phyloP scores from a whole-genome alignment of 1,140 invertebrate species.

The Pectinophora gossypiella region DNA sequence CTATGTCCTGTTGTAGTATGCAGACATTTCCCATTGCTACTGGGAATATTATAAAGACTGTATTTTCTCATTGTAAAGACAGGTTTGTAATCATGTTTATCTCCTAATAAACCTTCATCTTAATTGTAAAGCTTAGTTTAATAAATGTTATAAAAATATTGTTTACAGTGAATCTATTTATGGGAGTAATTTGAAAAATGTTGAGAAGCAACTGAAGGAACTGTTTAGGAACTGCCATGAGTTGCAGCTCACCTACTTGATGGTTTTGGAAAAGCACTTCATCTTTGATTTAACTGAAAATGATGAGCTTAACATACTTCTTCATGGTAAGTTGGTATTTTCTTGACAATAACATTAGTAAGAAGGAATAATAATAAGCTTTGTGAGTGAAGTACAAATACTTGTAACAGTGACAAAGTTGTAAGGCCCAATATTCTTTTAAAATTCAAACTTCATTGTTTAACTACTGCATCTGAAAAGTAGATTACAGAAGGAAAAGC shows the following conservation, averaged over 20 bases:
- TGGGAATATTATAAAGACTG: conserved; percentile 41
- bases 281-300: conserved; percentile 45
- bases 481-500: no score
- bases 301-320: conserved; percentile 41
- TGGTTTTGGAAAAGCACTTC: conserved; percentile 49
- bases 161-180: conserved; percentile 48
- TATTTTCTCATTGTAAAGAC: conserved; percentile 56
- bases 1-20: conserved; percentile 34
- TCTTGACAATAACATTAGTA: no score
- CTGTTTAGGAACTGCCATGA: conserved; percentile 55
- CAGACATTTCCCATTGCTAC: conserved; percentile 40
- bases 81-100: conserved; percentile 29
- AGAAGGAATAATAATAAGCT: no score
- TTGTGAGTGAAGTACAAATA: no score
- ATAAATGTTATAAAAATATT: not conserved
- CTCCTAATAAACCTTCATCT: not conserved
- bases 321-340: conserved; percentile 41
- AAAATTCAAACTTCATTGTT: no score
- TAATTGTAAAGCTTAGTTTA: not conserved
- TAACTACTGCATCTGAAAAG: no score
- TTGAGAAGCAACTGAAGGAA: conserved; percentile 48
- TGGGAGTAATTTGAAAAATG: conserved; percentile 30
- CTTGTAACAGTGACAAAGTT: no score
- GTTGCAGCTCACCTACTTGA: conserved; percentile 52
- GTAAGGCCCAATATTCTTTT: no score